phyloP scores from a whole-genome alignment of 53 echinoderm and acorn worm genomes.

The Glandiceps talaboti region DNA sequence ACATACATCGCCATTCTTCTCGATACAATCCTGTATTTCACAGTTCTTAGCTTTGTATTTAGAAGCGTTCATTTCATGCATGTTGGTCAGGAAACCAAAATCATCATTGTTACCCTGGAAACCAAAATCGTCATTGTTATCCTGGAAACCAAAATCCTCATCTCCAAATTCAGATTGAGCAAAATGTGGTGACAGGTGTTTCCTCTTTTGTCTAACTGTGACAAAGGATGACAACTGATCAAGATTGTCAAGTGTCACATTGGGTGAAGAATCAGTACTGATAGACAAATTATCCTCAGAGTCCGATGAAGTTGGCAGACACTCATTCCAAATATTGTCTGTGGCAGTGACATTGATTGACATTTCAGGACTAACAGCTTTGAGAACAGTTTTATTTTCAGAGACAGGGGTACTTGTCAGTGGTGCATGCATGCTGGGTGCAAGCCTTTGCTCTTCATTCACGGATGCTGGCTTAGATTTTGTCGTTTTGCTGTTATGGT shows the following conservation, averaged over 20 bases:
- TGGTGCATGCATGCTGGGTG: not conserved
- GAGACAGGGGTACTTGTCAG: not conserved
- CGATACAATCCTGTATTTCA: no score
- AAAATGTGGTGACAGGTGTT: not conserved
- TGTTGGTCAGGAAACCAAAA: not conserved
- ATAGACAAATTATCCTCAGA: not conserved
- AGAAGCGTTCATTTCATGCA: not conserved
- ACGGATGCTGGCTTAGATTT: not conserved
- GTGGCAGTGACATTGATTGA: not conserved
- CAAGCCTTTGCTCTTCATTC: not conserved
- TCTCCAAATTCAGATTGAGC: not conserved
- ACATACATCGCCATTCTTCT: not conserved
- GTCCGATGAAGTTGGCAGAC: not conserved
- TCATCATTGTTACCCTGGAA: not conserved
- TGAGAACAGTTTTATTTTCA: not conserved
- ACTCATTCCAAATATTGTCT: not conserved
- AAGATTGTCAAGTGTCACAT: not conserved
- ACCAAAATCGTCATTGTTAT: not conserved
- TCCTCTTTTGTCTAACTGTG: no score
- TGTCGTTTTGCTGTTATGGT: not conserved
- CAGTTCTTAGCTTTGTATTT: no score
- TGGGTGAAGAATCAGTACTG: not conserved
- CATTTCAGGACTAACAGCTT: not conserved
- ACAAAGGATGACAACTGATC: no score
- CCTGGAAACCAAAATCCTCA: not conserved